Percentiles rank a stretch among this genome's conserved stretches.
These are phyloP conservation scores for Australoheros scitulus DNA, from an alignment of 2,113 vertebrate species.

Conservation along the genomic window DNA sequence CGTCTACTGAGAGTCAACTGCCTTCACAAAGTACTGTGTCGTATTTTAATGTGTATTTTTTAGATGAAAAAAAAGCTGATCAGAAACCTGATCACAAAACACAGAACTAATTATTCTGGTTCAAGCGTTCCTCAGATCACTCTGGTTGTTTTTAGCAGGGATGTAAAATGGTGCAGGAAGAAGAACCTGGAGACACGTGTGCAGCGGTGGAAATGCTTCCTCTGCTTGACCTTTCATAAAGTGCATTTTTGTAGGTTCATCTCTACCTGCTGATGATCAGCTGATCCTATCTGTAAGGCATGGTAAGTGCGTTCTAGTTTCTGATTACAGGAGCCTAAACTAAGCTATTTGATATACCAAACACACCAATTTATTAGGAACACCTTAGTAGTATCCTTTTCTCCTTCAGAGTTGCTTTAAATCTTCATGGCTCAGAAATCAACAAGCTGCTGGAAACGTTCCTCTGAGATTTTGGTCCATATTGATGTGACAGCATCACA, in stretches of 20 bases:
- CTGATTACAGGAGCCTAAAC: no score
- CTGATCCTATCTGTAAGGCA: background rate
- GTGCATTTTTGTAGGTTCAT: background rate
- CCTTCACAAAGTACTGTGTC: no score
- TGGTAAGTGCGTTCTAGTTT: no score
- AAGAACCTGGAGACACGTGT: background rate
- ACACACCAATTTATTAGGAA: background rate
- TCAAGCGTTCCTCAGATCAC: background rate
- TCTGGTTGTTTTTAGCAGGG: background rate
- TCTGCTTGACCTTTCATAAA: constrained; percentile 12
- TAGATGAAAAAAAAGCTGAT: no score
- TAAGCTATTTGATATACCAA: background rate
- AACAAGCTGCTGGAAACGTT: background rate
- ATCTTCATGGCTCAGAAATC: background rate
- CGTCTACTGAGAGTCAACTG: no score
- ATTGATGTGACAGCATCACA: background rate
- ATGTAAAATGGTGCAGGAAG: constrained; percentile 4
- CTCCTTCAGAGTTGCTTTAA: no score
- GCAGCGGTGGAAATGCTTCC: no score
- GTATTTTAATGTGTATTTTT: no score
- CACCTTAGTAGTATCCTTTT: background rate
- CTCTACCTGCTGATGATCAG: background rate
- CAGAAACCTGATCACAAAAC: no score
- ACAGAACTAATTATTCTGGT: background rate
- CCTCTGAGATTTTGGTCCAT: background rate